Evolutionary conservation across 2,113 vertebrate genomes (phyloP).

Genomic region (Serilophus lunatus): DNA sequence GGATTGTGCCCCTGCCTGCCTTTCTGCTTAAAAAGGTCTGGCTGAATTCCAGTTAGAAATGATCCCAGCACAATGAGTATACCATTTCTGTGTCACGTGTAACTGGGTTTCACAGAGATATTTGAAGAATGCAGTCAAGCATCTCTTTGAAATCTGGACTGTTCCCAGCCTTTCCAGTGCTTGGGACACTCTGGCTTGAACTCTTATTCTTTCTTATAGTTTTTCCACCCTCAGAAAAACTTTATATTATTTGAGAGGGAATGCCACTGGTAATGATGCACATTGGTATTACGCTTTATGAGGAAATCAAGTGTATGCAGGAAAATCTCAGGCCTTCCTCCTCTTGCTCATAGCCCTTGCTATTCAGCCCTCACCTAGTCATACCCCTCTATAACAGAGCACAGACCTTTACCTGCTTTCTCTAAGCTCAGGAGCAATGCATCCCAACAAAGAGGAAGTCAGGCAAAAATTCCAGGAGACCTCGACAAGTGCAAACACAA

Average conservation of each 20-base stretch:
- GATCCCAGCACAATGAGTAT: slow-evolving; percentile 26
- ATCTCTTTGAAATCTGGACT: slow-evolving; percentile 62
- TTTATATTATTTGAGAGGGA: not conserved
- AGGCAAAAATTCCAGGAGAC: not conserved
- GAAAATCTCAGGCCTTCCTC: not conserved
- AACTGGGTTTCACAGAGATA: slow-evolving; percentile 47
- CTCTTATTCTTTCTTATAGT: not conserved
- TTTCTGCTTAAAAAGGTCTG: slow-evolving; percentile 62
- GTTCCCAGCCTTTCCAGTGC: slow-evolving; percentile 18
- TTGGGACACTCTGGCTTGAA: not conserved
- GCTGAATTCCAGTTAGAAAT: slow-evolving; percentile 56
- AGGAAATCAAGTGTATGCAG: not conserved
- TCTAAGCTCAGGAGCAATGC: not conserved
- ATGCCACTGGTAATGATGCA: not conserved
- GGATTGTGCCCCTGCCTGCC: slow-evolving; percentile 33
- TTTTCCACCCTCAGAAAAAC: slow-evolving; percentile 29
- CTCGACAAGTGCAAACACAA: not conserved
- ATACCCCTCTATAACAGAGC: not conserved
- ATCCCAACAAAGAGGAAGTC: not conserved
- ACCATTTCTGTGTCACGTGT: slow-evolving; percentile 38
- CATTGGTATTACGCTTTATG: not conserved
- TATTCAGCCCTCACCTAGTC: not conserved
- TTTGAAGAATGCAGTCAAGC: slow-evolving; percentile 68
- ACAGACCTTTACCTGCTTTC: not conserved
- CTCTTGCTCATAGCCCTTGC: not conserved